phyloP scores from a whole-genome alignment of 2,797 vertebrate genomes.

The Podarcis lilfordi region DNA sequence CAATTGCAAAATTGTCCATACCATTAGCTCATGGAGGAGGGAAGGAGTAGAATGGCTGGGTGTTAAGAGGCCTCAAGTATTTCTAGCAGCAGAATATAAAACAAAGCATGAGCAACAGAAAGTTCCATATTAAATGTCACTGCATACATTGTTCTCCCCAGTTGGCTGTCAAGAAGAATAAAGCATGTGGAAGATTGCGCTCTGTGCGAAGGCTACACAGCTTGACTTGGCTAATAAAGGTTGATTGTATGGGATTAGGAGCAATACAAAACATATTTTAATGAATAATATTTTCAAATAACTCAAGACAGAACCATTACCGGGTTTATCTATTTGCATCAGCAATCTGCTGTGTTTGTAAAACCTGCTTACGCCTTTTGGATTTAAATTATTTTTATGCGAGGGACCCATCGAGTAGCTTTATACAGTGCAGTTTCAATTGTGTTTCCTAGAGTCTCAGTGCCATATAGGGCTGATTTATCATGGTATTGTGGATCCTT shows the following conservation, averaged over 20 bases:
- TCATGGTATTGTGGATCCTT: background rate
- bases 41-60: background rate
- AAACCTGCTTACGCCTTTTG: background rate
- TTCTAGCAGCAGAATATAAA: constrained; percentile 54
- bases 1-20: background rate
- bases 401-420: constrained; percentile 10
- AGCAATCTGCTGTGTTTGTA: constrained; percentile 47
- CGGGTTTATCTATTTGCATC: constrained; percentile 47
- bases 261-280: constrained; percentile 50
- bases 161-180: constrained; percentile 36
- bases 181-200: constrained; percentile 38
- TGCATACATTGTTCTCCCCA: constrained; percentile 28
- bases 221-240: constrained; percentile 53
- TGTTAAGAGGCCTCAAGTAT: constrained; percentile 8
- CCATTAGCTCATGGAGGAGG: constrained; percentile 7
- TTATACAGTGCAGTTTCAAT: background rate
- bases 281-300: constrained; percentile 51
- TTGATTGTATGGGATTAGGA: constrained; percentile 32
- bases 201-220: constrained; percentile 37
- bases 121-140: constrained; percentile 36
- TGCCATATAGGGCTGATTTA: background rate
- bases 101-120: constrained; percentile 28
- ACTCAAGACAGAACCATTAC: constrained; percentile 26
- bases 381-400: constrained; percentile 10
- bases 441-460: background rate